Evolutionary conservation across 2,797 vertebrate species (phyloP).

Genomic region (Hypotaenidia okinawae): DNA sequence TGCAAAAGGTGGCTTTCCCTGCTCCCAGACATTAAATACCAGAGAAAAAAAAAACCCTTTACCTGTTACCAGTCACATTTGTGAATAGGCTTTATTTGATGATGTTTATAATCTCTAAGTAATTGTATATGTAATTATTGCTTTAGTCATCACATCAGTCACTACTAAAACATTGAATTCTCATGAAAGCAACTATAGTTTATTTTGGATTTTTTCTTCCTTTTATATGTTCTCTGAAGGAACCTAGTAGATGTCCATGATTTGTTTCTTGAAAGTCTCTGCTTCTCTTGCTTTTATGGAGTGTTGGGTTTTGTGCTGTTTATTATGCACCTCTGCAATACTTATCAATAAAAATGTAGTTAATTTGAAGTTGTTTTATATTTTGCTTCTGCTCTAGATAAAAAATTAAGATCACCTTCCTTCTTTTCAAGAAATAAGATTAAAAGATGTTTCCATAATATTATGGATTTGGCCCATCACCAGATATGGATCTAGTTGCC

Average conservation of each 20-base stretch:
- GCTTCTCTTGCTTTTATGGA: background rate
- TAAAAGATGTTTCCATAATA: background rate
- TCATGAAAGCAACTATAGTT: background rate
- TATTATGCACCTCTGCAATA: background rate
- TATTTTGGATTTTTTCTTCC: background rate
- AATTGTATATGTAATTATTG: background rate
- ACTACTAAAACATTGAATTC: background rate
- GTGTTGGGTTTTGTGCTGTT: background rate
- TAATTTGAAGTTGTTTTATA: background rate
- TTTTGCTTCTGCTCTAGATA: background rate
- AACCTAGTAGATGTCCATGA: background rate
- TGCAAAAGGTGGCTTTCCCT: background rate
- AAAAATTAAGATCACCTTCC: background rate
- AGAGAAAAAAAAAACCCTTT: background rate
- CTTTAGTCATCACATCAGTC: background rate
- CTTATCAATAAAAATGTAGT: background rate
- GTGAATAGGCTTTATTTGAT: background rate
- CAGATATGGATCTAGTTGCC: background rate
- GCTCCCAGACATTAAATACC: background rate
- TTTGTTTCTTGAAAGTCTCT: background rate
- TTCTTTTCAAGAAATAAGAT: background rate
- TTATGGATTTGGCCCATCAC: slow-evolving; percentile 13
- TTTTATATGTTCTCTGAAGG: background rate
- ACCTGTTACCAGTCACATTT: background rate
- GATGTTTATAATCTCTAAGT: background rate